Evolutionary conservation across 2,888 invertebrate species (phyloP).

Genomic region (Teleogryllus oceanicus): DNA sequence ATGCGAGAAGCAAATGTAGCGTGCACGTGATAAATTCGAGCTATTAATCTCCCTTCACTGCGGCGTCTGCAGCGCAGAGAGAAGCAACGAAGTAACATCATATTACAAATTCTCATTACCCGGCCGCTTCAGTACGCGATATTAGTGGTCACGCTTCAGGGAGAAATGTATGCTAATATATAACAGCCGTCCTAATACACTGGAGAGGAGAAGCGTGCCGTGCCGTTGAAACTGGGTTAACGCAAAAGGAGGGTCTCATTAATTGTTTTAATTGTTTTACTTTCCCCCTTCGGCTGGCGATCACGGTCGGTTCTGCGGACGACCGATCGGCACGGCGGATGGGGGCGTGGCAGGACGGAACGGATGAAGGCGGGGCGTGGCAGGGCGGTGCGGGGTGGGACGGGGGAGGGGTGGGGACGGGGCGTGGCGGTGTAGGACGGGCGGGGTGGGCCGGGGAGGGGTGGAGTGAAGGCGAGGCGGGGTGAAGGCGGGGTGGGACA

Average conservation of each 20-base stretch:
- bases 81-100: not conserved
- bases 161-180: not conserved
- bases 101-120: not conserved
- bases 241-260: not conserved
- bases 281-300: not conserved
- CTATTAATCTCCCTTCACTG: not conserved
- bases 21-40: not conserved
- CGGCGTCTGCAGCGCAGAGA: not conserved
- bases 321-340: no score
- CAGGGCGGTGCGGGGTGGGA: no score
- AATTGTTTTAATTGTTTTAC: not conserved
- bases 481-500: no score
- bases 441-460: no score
- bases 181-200: not conserved
- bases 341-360: no score
- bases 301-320: not conserved
- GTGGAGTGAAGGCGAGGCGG: no score
- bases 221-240: not conserved
- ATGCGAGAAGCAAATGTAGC: constrained; percentile 9
- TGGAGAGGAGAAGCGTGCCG: not conserved
- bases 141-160: not conserved
- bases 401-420: no score
- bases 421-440: no score
- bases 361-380: no score
- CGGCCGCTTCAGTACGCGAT: not conserved